These are phyloP conservation scores for Polietes domitor DNA, from an alignment of 2,888 invertebrate genomes.

Conservation along the genomic window DNA sequence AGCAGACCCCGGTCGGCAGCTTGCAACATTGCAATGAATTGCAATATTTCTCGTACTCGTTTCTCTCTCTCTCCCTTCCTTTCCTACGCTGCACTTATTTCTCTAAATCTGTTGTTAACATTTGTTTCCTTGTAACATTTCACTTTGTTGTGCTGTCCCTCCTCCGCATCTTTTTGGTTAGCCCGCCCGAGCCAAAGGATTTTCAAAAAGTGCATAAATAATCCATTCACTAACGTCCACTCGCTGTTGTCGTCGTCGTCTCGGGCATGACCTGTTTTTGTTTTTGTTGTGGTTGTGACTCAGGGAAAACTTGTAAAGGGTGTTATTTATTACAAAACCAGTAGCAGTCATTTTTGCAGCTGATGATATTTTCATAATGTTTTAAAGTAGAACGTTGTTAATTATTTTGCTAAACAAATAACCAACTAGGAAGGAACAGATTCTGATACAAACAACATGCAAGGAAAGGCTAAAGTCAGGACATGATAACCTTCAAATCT, in stretches of 20 bases:
- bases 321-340: too few species aligned
- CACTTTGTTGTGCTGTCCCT: slow-evolving; percentile 11
- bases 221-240: slow-evolving; percentile 34
- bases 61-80: not conserved
- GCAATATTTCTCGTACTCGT: slow-evolving; percentile 33
- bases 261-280: not conserved
- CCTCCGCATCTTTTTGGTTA: not conserved
- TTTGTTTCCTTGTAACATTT: slow-evolving; percentile 24
- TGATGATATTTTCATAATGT: slow-evolving; percentile 13
- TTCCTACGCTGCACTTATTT: not conserved
- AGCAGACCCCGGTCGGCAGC: not conserved
- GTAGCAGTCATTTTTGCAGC: slow-evolving; percentile 1
- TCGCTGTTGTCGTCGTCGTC: slow-evolving; percentile 13
- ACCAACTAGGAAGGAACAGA: not conserved
- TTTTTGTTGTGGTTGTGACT: not conserved
- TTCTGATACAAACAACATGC: not conserved
- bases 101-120: slow-evolving; percentile 25
- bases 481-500: too few species aligned
- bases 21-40: slow-evolving; percentile 50
- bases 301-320: not conserved
- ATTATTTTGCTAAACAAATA: slow-evolving; percentile 18
- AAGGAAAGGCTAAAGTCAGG: too few species aligned
- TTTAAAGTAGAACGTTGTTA: slow-evolving; percentile 28
- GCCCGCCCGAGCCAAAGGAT: slow-evolving; percentile 14
- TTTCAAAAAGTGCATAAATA: slow-evolving; percentile 28